These are phyloP conservation scores for Megalonaias nervosa DNA, from an alignment of 1,140 invertebrate genomes.

Conservation along the genomic window DNA sequence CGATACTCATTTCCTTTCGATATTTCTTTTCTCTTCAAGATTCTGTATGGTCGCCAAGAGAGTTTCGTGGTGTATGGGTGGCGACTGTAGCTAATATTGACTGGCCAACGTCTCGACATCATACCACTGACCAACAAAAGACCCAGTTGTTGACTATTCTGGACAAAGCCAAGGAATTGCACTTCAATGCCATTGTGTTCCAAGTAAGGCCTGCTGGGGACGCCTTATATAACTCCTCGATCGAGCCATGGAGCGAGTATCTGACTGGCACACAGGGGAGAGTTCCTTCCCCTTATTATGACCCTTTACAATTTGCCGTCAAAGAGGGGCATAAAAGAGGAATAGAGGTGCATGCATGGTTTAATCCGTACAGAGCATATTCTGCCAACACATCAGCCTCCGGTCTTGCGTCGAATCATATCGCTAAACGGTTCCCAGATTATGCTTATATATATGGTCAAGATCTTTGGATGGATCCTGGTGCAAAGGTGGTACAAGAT, in stretches of 20 bases:
- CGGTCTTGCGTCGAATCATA: conserved; percentile 58
- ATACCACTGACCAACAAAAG: conserved; percentile 51
- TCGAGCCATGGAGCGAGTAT: conserved; percentile 67
- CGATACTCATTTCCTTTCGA: too few relatives aligned
- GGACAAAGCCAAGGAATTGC: conserved; percentile 22
- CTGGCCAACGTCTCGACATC: conserved; percentile 58
- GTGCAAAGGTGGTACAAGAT: conserved; percentile 49
- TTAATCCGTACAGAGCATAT: conserved; percentile 64
- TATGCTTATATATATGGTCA: conserved; percentile 57
- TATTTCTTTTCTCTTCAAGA: conserved; percentile 24
- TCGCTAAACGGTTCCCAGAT: conserved; percentile 52
- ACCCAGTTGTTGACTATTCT: too few relatives aligned
- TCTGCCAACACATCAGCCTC: conserved; percentile 38
- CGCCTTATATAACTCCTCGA: conserved; percentile 59
- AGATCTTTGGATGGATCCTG: conserved; percentile 67
- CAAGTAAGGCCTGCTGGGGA: conserved; percentile 59
- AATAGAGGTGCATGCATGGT: conserved; percentile 68
- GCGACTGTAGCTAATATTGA: conserved; percentile 68
- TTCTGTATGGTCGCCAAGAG: conserved; percentile 39
- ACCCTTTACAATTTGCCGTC: conserved; percentile 60
- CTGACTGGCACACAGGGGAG: conserved; percentile 61
- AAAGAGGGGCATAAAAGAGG: conserved; percentile 53
- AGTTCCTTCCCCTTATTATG: conserved; percentile 57
- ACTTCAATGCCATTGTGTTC: conserved; percentile 64
- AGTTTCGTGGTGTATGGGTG: conserved; percentile 64